Percentiles rank a stretch among this genome's conserved stretches.
These are phyloP conservation scores for Rhamnusium bicolor DNA, from an alignment of 2,888 invertebrate genomes.

Conservation along the genomic window DNA sequence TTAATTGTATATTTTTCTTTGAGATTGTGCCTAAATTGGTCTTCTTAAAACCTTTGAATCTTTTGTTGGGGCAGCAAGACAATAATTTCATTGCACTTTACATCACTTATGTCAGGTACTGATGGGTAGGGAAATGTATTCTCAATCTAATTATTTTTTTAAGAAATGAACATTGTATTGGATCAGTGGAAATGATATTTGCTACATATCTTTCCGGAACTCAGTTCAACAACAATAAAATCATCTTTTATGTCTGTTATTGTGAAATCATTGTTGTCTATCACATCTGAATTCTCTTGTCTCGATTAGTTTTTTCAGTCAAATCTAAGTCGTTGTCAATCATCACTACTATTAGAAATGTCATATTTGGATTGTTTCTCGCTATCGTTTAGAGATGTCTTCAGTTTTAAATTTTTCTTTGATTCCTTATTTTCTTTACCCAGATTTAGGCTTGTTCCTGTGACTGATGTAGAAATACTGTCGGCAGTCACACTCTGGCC, in stretches of 20 bases:
- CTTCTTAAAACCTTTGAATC: too few relatives aligned
- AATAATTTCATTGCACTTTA: too few relatives aligned
- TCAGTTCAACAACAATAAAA: background rate
- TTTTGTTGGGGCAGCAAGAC: too few relatives aligned
- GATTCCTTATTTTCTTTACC: background rate
- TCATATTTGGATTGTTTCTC: background rate
- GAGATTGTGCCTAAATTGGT: too few relatives aligned
- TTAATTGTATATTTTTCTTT: too few relatives aligned
- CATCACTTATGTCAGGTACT: too few relatives aligned
- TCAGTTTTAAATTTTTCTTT: background rate
- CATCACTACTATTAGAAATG: background rate
- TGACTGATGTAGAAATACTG: background rate
- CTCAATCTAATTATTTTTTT: background rate
- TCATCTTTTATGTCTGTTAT: background rate
- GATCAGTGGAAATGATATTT: background rate
- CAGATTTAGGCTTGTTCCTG: background rate
- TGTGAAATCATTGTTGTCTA: background rate
- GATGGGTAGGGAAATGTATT: too few relatives aligned
- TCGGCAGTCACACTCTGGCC: background rate
- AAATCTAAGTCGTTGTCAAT: background rate
- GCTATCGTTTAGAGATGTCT: background rate
- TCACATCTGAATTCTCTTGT: background rate
- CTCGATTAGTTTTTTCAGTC: background rate
- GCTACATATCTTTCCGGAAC: background rate
- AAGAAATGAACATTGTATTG: background rate